Conservation (phyloP, 2,113 vertebrate species). For the Indicator indicator region DNA sequence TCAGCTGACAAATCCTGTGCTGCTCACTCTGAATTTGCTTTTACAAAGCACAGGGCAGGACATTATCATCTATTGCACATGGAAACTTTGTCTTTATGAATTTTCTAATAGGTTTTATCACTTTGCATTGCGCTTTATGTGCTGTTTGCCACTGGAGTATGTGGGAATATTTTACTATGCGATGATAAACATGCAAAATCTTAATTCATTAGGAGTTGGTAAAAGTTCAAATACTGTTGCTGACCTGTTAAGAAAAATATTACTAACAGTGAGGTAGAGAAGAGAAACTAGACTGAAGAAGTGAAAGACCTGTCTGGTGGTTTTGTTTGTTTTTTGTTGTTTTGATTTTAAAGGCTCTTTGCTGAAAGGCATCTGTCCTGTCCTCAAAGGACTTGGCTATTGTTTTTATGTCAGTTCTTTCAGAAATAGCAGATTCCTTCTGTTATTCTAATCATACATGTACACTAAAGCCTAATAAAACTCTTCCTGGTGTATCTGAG, state of each 20-base stretch:
- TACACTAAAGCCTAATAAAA: conserved; percentile 17
- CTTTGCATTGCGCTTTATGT: neutral
- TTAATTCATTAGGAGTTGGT: neutral
- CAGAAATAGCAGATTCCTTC: conserved; percentile 8
- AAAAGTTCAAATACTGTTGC: neutral
- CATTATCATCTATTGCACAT: neutral
- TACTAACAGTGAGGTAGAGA: neutral
- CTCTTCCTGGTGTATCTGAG: neutral
- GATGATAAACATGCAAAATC: neutral
- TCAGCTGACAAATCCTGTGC: accelerated
- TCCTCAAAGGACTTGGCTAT: neutral
- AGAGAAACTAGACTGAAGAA: neutral
- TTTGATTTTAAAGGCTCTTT: neutral
- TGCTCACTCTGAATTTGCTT: neutral
- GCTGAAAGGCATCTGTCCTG: neutral
- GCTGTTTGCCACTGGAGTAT: neutral
- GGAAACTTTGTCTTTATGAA: neutral
- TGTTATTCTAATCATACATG: conserved; percentile 28
- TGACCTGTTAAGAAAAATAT: neutral
- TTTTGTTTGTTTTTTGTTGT: accelerated
- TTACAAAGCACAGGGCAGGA: neutral
- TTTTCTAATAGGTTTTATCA: neutral
- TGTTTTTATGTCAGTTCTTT: conserved; percentile 5
- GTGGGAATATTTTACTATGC: neutral
- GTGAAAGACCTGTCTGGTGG: neutral